A percentile compares a stretch with the other conserved stretches of the same genome.
These are phyloP conservation scores for Cyrtonyx montezumae DNA, from an alignment of 2,113 vertebrate species.

Conservation along the genomic window DNA sequence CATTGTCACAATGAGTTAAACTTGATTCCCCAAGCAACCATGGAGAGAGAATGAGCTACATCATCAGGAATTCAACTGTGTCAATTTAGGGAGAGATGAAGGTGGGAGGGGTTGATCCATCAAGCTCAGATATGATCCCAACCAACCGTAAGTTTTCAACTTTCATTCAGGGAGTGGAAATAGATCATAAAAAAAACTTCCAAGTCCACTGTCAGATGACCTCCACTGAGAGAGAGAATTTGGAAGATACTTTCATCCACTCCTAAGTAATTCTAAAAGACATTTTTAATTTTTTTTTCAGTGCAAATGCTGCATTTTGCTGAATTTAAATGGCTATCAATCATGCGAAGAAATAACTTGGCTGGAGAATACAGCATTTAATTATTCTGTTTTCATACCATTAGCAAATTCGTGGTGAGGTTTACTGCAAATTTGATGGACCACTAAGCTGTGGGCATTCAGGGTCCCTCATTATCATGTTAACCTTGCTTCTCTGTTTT, in stretches of 20 bases:
- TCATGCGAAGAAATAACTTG: not conserved
- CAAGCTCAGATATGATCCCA: not conserved
- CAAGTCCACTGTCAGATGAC: not conserved
- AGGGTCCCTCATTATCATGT: not conserved
- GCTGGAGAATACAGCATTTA: not conserved
- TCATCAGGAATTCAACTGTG: slow-evolving; percentile 55
- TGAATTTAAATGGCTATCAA: not conserved
- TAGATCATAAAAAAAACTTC: not conserved
- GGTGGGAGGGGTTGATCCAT: slow-evolving; percentile 25
- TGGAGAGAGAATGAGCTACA: slow-evolving; percentile 4
- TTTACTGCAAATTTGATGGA: not conserved
- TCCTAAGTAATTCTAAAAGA: not conserved
- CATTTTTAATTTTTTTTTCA: not conserved
- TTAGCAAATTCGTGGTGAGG: not conserved
- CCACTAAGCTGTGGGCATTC: not conserved
- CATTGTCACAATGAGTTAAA: slow-evolving; percentile 67
- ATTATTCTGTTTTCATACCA: slow-evolving; percentile 3
- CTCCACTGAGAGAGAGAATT: not conserved
- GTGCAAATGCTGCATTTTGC: not conserved
- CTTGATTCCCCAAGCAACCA: not conserved
- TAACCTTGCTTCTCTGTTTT: not conserved
- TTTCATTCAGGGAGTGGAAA: not conserved
- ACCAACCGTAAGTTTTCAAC: not conserved
- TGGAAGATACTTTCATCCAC: not conserved
- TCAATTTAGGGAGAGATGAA: not conserved